phyloP scores from a whole-genome alignment of 1,140 invertebrate genomes.

The Aradophagus sp. region DNA sequence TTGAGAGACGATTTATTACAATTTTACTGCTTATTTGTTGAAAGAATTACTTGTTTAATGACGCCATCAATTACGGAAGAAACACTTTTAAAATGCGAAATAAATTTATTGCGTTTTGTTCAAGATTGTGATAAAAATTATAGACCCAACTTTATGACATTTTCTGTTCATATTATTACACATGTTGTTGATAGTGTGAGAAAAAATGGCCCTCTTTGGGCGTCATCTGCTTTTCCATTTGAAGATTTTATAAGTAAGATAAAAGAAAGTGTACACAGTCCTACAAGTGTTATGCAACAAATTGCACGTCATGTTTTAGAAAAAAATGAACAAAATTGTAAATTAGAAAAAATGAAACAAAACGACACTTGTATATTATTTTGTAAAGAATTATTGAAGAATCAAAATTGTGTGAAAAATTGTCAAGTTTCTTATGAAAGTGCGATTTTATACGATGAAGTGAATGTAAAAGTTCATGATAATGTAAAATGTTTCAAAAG shows the following conservation, averaged over 20 bases:
- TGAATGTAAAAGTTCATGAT: not conserved
- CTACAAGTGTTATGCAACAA: slow-evolving; percentile 37
- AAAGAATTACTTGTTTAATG: slow-evolving; percentile 9
- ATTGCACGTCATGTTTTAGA: slow-evolving; percentile 27
- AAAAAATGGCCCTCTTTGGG: slow-evolving; percentile 37
- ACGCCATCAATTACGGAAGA: not conserved
- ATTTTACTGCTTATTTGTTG: slow-evolving; percentile 31
- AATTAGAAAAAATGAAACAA: not conserved
- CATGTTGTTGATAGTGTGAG: slow-evolving; percentile 30
- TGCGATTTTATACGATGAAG: not conserved
- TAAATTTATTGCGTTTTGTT: slow-evolving; percentile 39
- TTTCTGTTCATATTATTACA: slow-evolving; percentile 39
- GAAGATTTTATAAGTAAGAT: slow-evolving; percentile 34
- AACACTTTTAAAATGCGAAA: slow-evolving; percentile 26
- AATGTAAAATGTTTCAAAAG: not conserved
- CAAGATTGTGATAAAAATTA: slow-evolving; percentile 39
- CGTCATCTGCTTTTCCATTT: slow-evolving; percentile 38
- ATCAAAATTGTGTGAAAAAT: not conserved
- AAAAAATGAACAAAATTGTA: not conserved
- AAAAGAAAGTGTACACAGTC: slow-evolving; percentile 29
- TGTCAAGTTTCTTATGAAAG: not conserved
- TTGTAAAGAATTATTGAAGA: not conserved
- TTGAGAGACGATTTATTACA: slow-evolving; percentile 14
- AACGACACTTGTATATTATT: not conserved
- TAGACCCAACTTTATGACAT: slow-evolving; percentile 36